phyloP scores from a whole-genome alignment of 2,797 vertebrate species.

The Gadopsis bispinosus region DNA sequence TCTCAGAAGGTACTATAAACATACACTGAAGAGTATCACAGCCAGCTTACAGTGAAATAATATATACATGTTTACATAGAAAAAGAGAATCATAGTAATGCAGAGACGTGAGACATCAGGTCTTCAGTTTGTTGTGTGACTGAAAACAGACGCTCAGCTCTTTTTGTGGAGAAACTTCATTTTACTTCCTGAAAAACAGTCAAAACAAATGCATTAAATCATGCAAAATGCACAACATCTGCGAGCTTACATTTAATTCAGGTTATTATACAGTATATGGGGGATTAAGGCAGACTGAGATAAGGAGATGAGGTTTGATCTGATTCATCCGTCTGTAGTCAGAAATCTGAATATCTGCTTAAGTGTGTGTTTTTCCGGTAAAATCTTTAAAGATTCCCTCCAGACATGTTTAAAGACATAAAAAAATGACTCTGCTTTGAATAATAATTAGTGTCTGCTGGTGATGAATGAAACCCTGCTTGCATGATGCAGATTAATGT shows the following conservation, averaged over 20 bases:
- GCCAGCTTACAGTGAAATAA: conserved; percentile 90
- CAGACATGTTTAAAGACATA: conserved; percentile 13
- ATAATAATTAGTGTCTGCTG: background rate
- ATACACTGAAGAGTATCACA: conserved; percentile 84
- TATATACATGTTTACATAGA: conserved; percentile 89
- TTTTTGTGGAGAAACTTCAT: conserved; percentile 99
- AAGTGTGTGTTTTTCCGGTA: conserved; percentile 5
- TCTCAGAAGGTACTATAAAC: conserved; percentile 90
- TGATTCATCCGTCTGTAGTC: background rate
- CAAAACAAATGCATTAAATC: conserved; percentile 32
- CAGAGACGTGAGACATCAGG: conserved; percentile 42
- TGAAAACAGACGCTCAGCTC: conserved; percentile 84
- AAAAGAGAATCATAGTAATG: conserved; percentile 57
- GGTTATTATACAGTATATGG: background rate
- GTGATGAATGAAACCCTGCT: too few species aligned
- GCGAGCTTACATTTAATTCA: background rate
- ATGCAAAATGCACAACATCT: conserved; percentile 4
- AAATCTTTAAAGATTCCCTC: background rate
- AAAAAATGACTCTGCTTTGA: background rate
- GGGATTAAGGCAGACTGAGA: background rate
- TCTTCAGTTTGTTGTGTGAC: conserved; percentile 42
- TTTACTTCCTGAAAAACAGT: conserved; percentile 91
- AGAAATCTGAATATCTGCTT: conserved; percentile 21
- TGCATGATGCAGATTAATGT: too few species aligned
- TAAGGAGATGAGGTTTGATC: background rate